Evolutionary conservation across 2,888 invertebrate species (phyloP).

Genomic region (Hirtodrosophila confusa): DNA sequence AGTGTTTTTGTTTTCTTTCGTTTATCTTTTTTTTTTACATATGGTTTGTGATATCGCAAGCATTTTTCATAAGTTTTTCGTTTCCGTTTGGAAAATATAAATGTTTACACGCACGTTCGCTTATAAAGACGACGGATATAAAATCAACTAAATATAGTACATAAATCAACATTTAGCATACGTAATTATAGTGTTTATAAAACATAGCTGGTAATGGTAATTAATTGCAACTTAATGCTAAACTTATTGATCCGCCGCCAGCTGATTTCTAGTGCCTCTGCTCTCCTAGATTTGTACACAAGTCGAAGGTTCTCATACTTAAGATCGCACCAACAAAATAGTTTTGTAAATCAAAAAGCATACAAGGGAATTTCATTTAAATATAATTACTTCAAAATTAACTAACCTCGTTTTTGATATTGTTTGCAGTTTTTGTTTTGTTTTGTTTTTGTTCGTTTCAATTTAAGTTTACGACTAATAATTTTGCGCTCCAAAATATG

Average conservation of each 20-base stretch:
- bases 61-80: conserved; percentile 31
- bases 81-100: conserved; percentile 26
- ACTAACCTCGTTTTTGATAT: conserved; percentile 34
- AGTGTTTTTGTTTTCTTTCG: conserved; percentile 2
- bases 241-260: conserved; percentile 43
- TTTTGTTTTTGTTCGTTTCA: conserved; percentile 38
- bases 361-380: conserved; percentile 23
- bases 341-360: conserved; percentile 17
- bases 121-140: conserved; percentile 35
- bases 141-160: conserved; percentile 66
- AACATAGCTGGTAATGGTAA: conserved; percentile 60
- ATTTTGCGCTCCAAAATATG: conserved; percentile 54
- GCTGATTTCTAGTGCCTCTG: conserved; percentile 11
- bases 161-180: conserved; percentile 64
- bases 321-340: conserved; percentile 39
- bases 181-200: conserved; percentile 44
- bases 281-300: conserved; percentile 48
- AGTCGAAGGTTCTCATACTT: conserved; percentile 18
- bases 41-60: conserved; percentile 52
- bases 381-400: conserved; percentile 52
- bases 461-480: conserved; percentile 51
- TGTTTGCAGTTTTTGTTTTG: conserved; percentile 8
- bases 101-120: conserved; percentile 38
- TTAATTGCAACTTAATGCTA: conserved; percentile 61
- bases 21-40: conserved; percentile 25